Evolutionary conservation across 2,888 invertebrate genomes (phyloP).

Genomic region (Azorinus chamasolen): DNA sequence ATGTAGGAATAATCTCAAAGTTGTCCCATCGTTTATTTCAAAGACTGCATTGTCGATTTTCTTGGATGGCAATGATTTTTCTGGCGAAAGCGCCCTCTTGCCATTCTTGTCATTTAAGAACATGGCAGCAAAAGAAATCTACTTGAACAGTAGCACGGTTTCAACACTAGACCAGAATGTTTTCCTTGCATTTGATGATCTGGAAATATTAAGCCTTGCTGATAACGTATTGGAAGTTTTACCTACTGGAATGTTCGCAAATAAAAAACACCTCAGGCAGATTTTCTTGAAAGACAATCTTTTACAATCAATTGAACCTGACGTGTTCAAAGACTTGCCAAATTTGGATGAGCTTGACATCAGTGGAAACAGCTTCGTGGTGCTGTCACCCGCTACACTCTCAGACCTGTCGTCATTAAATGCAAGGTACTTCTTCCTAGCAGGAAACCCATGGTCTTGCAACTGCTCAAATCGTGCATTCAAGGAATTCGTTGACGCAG

Average conservation of each 20-base stretch:
- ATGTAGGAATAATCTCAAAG: conserved; percentile 33
- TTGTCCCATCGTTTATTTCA: conserved; percentile 44
- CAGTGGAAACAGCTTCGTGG: conserved; percentile 49
- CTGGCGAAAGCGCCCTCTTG: neutral
- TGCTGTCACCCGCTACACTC: conserved; percentile 24
- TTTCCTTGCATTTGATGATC: conserved; percentile 31
- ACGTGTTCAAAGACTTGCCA: conserved; percentile 41
- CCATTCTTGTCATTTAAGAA: conserved; percentile 25
- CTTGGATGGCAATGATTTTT: conserved; percentile 61
- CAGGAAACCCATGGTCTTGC: conserved; percentile 60
- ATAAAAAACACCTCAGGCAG: conserved; percentile 24
- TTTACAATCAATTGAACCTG: conserved; percentile 31
- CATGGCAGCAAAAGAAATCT: conserved; percentile 57
- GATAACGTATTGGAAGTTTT: conserved; percentile 24
- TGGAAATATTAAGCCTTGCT: conserved; percentile 44
- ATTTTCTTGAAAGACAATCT: conserved; percentile 50
- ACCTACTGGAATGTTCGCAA: conserved; percentile 37
- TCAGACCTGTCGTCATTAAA: conserved; percentile 36
- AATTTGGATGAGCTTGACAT: conserved; percentile 56
- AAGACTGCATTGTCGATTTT: conserved; percentile 41
- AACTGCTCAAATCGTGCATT: conserved; percentile 59
- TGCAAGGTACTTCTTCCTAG: conserved; percentile 43
- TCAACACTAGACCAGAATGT: conserved; percentile 1
- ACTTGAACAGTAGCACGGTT: conserved; percentile 47
- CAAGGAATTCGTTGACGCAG: conserved; percentile 54